These are phyloP conservation scores for Gymnosoma rotundatum DNA, from an alignment of 2,888 invertebrate species.

Conservation along the genomic window DNA sequence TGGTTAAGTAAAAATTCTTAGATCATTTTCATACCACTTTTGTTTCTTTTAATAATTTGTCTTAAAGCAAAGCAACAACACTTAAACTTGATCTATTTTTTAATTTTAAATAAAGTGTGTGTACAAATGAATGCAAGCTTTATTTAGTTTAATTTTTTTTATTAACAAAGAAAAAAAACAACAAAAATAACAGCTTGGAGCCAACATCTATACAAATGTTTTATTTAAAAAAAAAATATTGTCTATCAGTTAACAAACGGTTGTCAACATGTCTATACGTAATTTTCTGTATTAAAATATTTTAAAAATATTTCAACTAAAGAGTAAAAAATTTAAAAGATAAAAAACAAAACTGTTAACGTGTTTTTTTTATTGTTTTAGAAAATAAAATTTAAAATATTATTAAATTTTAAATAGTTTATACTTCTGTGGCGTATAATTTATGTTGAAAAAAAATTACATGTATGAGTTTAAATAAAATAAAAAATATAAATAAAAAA, in stretches of 20 bases:
- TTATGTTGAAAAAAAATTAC: too few species aligned
- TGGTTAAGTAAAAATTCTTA: conserved; percentile 1
- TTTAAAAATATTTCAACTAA: not conserved
- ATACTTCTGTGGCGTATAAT: not conserved
- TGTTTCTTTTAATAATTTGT: not conserved
- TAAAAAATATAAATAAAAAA: too few species aligned
- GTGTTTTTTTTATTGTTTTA: not conserved
- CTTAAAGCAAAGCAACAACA: not conserved
- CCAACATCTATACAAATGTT: conserved; percentile 47
- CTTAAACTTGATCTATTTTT: conserved; percentile 56
- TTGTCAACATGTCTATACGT: conserved; percentile 61
- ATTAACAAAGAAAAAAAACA: conserved; percentile 14
- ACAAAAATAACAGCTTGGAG: conserved; percentile 31
- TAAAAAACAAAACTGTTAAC: not conserved
- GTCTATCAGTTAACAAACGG: conserved; percentile 64
- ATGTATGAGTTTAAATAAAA: not conserved
- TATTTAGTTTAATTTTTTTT: conserved; percentile 19
- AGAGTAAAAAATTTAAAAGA: not conserved
- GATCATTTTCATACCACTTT: conserved; percentile 25
- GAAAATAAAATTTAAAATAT: not conserved
- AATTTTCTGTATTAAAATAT: conserved; percentile 16
- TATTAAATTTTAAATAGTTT: not conserved
- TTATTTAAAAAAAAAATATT: conserved; percentile 20
- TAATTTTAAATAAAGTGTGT: conserved; percentile 16
- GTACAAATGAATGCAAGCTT: not conserved